Evolutionary conservation across 2,113 vertebrate genomes (phyloP), one percentile per base, ranked within the genome.

Genomic region (Mirza zaza): DNA sequence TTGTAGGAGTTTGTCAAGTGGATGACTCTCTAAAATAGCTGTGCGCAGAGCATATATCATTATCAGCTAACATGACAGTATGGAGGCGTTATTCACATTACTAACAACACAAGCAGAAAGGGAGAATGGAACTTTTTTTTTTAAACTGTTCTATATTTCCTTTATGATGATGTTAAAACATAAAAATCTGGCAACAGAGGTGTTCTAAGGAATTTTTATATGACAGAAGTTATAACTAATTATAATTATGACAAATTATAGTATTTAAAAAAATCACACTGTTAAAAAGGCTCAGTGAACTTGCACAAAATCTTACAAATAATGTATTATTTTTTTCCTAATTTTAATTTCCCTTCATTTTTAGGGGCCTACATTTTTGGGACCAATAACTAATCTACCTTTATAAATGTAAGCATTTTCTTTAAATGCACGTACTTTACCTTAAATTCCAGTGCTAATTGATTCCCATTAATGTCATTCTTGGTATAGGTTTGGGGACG

Each of bases 141-240:
- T 2, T 2, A 34, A 45, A 79, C 25, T 79, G 0, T 52, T 92
- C 18, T 76, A 2, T 91, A 2, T 91, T 82, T 90, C 18, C 10
- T 91, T 80, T 12, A n/a, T 91, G 50, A 52, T 82, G 15, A 57
- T 82, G 34, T 32, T 82, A 68, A 93, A 87, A 3, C 12, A n/a
- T 57, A 39, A 29, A 83, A 34, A 75, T 12, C 9, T 20, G 6
- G 3, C 34, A 73, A 81, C 4, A 93, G 21, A 68, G 3, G 50
- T 80, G 6, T 61, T 91, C 59, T 88, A 70, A 89, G n/a, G 39
- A 97, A 83, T 85, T 39, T 91, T 48, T 95, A 75, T 79, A 7
- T 59, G 36, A 59, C 29, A 55, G 9, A 91, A 76, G 42, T 73
- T 87, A 50, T 81, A 84, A 61, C 14, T 76, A 85, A 55, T 71